Evolutionary conservation across 2,797 vertebrate genomes (phyloP).

Genomic region (Champsocephalus esox): DNA sequence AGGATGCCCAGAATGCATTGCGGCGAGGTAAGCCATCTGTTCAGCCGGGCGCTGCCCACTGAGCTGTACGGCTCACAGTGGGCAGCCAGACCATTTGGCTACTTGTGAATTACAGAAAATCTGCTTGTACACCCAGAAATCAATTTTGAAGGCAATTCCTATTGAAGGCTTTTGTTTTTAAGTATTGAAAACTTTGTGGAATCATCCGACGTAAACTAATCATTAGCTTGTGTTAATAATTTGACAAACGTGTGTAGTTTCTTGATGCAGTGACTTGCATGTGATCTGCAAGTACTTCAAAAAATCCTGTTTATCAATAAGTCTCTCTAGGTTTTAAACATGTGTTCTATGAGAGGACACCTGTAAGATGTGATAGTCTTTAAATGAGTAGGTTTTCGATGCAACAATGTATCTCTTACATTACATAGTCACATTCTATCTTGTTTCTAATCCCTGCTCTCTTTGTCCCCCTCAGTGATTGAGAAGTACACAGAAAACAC

Average conservation of each 20-base stretch:
- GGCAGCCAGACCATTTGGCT: constrained; percentile 56
- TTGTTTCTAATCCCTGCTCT: neutral
- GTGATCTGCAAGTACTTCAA: neutral
- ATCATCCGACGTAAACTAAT: neutral
- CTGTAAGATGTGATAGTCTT: neutral
- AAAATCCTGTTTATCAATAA: neutral
- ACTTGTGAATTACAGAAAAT: constrained; percentile 37
- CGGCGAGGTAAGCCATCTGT: constrained; percentile 93
- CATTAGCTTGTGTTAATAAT: neutral
- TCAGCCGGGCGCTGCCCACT: constrained; percentile 72
- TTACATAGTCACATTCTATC: neutral
- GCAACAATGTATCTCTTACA: neutral
- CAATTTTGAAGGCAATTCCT: neutral
- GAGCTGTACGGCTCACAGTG: constrained; percentile 66
- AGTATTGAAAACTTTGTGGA: neutral
- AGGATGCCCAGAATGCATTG: constrained; percentile 98
- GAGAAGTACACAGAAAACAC: constrained; percentile 99
- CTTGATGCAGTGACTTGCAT: neutral
- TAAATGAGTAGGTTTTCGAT: neutral
- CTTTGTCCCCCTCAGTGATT: constrained; percentile 85
- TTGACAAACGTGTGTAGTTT: neutral
- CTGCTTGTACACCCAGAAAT: constrained; percentile 27
- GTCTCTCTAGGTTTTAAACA: neutral
- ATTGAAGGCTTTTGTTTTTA: neutral
- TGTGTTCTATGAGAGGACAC: neutral